Conservation (phyloP, 2,888 invertebrate species). For the Reticulitermes lucifugus region DNA sequence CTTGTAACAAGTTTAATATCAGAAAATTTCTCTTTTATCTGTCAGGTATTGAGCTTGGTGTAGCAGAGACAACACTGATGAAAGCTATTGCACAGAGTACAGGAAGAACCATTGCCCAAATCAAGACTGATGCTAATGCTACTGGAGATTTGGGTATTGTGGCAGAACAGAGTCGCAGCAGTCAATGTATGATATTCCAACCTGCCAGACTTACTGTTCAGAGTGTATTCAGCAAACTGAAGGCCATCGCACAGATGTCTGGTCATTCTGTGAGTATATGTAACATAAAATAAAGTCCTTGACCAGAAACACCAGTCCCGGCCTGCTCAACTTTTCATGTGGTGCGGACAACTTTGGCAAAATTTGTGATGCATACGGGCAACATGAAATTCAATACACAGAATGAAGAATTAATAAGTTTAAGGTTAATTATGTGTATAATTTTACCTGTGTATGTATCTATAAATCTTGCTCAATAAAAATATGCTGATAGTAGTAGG, state of each 20-base stretch:
- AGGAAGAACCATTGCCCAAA: conserved; percentile 81
- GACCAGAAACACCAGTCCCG: too few relatives aligned
- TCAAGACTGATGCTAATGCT: conserved; percentile 77
- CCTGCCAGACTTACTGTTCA: conserved; percentile 81
- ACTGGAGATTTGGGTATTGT: conserved; percentile 92
- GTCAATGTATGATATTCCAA: conserved; percentile 89
- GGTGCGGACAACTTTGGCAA: too few relatives aligned
- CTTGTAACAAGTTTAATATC: not conserved
- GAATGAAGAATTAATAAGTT: too few relatives aligned
- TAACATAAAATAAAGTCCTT: not conserved
- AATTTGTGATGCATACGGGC: too few relatives aligned
- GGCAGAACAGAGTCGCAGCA: conserved; percentile 85
- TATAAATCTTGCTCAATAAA: too few relatives aligned
- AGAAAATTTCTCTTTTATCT: not conserved
- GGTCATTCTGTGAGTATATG: conserved; percentile 74
- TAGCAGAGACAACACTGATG: conserved; percentile 94
- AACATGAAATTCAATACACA: too few relatives aligned
- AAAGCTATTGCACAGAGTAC: conserved; percentile 94
- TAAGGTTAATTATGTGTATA: too few relatives aligned
- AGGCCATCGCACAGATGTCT: conserved; percentile 87
- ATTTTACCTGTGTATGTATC: too few relatives aligned
- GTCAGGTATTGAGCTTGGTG: conserved; percentile 84
- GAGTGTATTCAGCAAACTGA: conserved; percentile 84
- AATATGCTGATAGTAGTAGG: too few relatives aligned
- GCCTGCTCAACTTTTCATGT: too few relatives aligned